Evolutionary conservation across 2,797 vertebrate species (phyloP).

Genomic region (Atherinosoma microstoma): DNA sequence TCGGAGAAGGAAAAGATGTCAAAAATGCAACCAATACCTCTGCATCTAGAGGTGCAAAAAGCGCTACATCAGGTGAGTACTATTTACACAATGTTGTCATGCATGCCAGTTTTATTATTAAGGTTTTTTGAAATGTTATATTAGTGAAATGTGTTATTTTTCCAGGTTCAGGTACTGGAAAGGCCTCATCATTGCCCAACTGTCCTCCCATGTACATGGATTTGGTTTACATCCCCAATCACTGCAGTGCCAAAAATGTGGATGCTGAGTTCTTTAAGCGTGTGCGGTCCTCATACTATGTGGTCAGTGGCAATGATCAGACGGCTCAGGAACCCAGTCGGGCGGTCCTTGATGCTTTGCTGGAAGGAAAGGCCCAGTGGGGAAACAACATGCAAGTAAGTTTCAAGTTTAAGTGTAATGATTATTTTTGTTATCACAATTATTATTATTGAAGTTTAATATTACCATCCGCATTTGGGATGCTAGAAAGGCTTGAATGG

Average conservation of each 20-base stretch:
- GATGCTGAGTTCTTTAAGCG: conserved; percentile 96
- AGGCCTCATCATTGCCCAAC: conserved; percentile 84
- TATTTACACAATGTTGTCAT: background rate
- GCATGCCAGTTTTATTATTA: background rate
- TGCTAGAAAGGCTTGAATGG: too few relatives aligned
- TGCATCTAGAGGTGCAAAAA: conserved; percentile 91
- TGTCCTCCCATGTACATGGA: conserved; percentile 96
- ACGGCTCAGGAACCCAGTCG: conserved; percentile 93
- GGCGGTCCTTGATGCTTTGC: conserved; percentile 91
- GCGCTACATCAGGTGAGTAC: conserved; percentile 85
- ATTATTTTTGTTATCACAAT: background rate
- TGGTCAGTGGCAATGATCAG: conserved; percentile 95
- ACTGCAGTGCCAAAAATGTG: conserved; percentile 96
- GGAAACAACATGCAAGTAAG: conserved; percentile 93
- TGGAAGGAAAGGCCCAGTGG: conserved; percentile 97
- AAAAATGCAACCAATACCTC: conserved; percentile 97
- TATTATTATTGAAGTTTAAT: too few relatives aligned
- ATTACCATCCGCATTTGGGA: background rate
- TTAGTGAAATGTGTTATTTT: conserved; percentile 5
- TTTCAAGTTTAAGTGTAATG: background rate
- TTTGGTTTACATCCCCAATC: conserved; percentile 97
- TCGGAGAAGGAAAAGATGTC: conserved; percentile 92
- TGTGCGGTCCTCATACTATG: conserved; percentile 95
- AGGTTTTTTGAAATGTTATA: background rate
- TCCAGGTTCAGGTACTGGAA: conserved; percentile 86